Evolutionary conservation across 1,140 invertebrate genomes (phyloP).

Genomic region (Tyrophagus putrescentiae): DNA sequence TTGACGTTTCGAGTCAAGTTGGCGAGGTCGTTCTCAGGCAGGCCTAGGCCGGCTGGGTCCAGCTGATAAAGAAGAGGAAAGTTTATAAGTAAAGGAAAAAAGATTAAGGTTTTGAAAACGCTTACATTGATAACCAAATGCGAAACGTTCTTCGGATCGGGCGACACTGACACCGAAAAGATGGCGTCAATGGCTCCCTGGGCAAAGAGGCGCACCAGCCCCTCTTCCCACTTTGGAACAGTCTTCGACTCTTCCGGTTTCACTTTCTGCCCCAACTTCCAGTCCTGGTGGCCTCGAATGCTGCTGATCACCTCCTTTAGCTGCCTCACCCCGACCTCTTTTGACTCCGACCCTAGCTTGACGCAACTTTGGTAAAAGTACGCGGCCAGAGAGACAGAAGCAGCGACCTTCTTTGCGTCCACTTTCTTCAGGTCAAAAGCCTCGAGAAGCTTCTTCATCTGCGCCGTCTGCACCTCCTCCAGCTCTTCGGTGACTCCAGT

Average conservation of each 20-base stretch:
- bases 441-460: neutral
- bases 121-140: neutral
- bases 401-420: neutral
- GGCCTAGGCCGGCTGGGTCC: slow-evolving; percentile 3
- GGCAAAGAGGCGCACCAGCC: neutral
- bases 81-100: neutral
- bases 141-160: slow-evolving; percentile 2
- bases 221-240: neutral
- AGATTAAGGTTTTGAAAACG: neutral
- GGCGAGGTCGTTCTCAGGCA: slow-evolving; percentile 13
- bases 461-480: neutral
- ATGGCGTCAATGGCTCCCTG: neutral
- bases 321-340: neutral
- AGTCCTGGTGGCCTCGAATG: neutral
- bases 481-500: neutral
- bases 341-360: neutral
- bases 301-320: neutral
- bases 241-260: too few relatives aligned
- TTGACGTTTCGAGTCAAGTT: neutral
- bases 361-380: slow-evolving; percentile 7
- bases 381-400: neutral
- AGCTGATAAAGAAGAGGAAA: neutral
- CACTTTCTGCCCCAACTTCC: neutral
- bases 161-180: neutral
- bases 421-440: neutral